Conservation (phyloP, 2,797 vertebrate genomes). For the Pteropus rufus region DNA sequence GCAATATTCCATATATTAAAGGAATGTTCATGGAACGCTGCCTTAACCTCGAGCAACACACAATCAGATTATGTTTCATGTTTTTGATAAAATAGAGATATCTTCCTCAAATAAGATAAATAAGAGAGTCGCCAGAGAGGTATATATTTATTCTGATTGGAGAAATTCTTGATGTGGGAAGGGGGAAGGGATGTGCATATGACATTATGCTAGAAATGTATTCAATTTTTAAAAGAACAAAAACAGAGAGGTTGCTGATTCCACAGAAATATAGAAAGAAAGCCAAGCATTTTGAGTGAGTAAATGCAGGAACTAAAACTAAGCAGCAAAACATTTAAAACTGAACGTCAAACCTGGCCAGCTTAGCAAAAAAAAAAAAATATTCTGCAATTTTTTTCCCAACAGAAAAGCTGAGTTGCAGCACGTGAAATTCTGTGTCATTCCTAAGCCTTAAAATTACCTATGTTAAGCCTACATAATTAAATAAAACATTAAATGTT, state of each 20-base stretch:
- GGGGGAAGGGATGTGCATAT: not conserved
- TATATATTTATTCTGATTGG: not conserved
- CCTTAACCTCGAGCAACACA: not conserved
- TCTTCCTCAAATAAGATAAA: not conserved
- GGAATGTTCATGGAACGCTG: not conserved
- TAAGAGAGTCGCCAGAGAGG: not conserved
- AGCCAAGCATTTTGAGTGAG: not conserved
- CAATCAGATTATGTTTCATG: not conserved
- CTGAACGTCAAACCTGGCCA: not conserved
- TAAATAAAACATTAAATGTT: not conserved
- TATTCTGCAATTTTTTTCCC: not conserved
- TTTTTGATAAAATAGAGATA: not conserved
- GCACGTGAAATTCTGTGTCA: not conserved
- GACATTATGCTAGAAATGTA: not conserved
- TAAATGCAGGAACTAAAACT: not conserved
- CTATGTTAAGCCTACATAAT: not conserved
- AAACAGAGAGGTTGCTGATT: constrained; percentile 19
- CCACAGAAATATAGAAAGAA: not conserved
- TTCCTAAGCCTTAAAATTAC: not conserved
- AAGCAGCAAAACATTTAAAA: not conserved
- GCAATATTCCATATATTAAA: not conserved
- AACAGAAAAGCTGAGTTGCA: not conserved
- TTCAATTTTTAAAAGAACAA: not conserved
- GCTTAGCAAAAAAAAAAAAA: not conserved
- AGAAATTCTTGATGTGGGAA: not conserved